Evolutionary conservation across 2,888 invertebrate genomes (phyloP).

Genomic region (Sphaeridia pumilis): DNA sequence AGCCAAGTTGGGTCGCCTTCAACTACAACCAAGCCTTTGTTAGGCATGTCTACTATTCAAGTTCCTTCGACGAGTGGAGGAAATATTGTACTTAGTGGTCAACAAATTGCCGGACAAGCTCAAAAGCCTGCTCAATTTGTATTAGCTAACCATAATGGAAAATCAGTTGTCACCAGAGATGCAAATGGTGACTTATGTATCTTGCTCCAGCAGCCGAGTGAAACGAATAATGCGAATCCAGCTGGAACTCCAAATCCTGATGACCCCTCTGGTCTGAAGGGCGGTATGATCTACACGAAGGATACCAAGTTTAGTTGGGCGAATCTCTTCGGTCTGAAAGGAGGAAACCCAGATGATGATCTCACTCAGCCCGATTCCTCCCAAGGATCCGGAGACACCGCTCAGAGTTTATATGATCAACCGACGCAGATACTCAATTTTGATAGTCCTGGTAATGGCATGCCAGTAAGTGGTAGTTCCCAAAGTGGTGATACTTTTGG

Average conservation of each 20-base stretch:
- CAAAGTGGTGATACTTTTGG: background rate
- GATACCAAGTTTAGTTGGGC: slow-evolving; percentile 12
- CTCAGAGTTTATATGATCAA: background rate
- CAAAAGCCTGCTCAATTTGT: slow-evolving; percentile 1
- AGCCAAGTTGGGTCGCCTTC: background rate
- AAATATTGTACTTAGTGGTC: slow-evolving; percentile 7
- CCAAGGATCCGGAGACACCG: background rate
- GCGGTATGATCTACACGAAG: slow-evolving; percentile 8
- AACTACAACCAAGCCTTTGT: background rate
- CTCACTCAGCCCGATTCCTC: background rate
- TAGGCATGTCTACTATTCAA: slow-evolving; percentile 10
- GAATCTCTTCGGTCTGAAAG: slow-evolving; percentile 7
- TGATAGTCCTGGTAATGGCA: too few species aligned
- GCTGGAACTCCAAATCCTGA: slow-evolving; percentile 19
- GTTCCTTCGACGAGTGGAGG: slow-evolving; percentile 8
- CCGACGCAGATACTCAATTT: slow-evolving; percentile 7
- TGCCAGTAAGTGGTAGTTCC: too few species aligned
- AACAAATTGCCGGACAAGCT: slow-evolving; percentile 51
- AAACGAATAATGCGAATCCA: slow-evolving; percentile 9
- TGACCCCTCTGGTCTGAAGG: slow-evolving; percentile 12
- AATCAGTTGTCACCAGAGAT: slow-evolving; percentile 11
- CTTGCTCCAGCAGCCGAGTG: slow-evolving; percentile 13
- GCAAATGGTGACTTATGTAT: slow-evolving; percentile 17
- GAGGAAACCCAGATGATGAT: slow-evolving; percentile 11
- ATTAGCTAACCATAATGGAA: slow-evolving; percentile 14